Base-by-base conservation (phyloP, 1,140 invertebrate genomes). In the Lycorma delicatula region DNA sequence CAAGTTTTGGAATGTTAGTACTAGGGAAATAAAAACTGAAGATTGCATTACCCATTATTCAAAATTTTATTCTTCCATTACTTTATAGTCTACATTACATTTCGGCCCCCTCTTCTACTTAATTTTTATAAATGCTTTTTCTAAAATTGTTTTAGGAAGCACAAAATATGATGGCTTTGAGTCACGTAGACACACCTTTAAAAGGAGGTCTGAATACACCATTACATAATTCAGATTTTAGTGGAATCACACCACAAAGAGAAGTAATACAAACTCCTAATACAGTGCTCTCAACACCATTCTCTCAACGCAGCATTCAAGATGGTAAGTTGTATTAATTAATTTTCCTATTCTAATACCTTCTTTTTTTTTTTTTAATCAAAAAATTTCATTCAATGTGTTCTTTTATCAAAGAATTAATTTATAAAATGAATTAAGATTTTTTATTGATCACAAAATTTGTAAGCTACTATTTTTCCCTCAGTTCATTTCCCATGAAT, bases 111-210 rank as follows among this genome's bases (percentile, higher is more conserved):
- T n/a, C 31, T 9, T n/a, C 31, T 9, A n/a, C 31, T 34, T 7
- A 9, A 9, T 34, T 34, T 34, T n/a, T n/a, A 56, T 56, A 13
- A 12, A 76, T 81, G 57, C 83, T n/a, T n/a, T n/a, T n/a, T n/a
- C n/a, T n/a, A n/a, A n/a, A n/a, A n/a, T n/a, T 87, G 55, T 76
- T 93, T 60, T 83, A 96, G 81, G 96, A 98, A 75, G 95, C 96
- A 0, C 94, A 98, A 71, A 98, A 98, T 72, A 89, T 99, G 55
- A 97, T 99, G 89, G 96, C 96, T 3, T 72, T 99, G 5, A 93
- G 91, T 0, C 93, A 98, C 70, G 93, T 96, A 0, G 96, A 99
- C 66, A 99, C 97, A 0, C 97, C 97, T 11, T 72, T 99, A 1
- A 98, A 98, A 73, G 89, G 97, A 41, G 97, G 96, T 0, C 66